Evolutionary conservation across 2,113 vertebrate genomes (phyloP).

Genomic region (Callaeas wilsoni): DNA sequence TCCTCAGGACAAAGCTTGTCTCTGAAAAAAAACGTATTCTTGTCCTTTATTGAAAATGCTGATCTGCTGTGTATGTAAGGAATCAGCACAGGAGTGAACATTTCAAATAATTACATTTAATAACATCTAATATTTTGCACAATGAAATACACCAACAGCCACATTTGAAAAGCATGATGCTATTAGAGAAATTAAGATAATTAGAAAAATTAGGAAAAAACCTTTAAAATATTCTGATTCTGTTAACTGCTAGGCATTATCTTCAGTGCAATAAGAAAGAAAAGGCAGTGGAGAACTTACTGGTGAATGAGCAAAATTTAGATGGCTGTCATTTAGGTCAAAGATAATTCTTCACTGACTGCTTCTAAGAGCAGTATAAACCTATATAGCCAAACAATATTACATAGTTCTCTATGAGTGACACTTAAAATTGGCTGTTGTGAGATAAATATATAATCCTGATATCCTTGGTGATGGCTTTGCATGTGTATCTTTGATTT

Average conservation of each 20-base stretch:
- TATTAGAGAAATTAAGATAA: background rate
- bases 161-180: background rate
- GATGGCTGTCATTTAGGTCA: background rate
- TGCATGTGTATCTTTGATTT: background rate
- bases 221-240: background rate
- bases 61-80: background rate
- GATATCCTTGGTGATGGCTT: background rate
- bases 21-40: background rate
- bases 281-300: background rate
- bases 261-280: background rate
- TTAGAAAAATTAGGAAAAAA: background rate
- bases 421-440: conserved; percentile 51
- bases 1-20: background rate
- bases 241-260: background rate
- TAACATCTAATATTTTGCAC: background rate
- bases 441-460: background rate
- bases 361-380: background rate
- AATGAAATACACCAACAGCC: background rate
- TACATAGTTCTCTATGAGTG: conserved; percentile 26
- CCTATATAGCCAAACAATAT: background rate
- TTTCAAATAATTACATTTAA: background rate
- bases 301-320: background rate
- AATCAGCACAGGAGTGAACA: background rate
- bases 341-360: background rate
- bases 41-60: background rate